Base-by-base conservation (phyloP, 2,888 invertebrate genomes). In the Coleophora deauratella region DNA sequence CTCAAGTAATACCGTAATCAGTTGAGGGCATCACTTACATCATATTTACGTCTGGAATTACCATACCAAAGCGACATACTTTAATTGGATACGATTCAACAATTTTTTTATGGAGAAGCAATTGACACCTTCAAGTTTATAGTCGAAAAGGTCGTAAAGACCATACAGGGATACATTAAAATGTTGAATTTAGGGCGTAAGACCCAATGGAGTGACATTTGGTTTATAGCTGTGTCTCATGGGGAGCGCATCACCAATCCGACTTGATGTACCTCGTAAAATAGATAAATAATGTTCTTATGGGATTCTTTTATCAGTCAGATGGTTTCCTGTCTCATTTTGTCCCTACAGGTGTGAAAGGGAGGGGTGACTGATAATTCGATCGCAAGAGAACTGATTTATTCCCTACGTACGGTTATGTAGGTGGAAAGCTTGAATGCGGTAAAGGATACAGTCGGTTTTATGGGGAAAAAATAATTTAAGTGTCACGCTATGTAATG, bases 101-200 rank as follows among this genome's bases (percentile, higher is more conserved):
- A 21, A 3, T 6, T 38, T 46, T 47, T 47, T 42, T 49, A 42
- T 48, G 45, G 57, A 52, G 49, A 61, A 61, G 65, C 77, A 72
- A 75, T 80, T 81, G 80, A 79, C 80, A 78, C 77, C 75, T 73
- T 55, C 51, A 62, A 70, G 59, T 78, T 80, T 78, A 80, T 69
- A 54, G 62, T 51, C 54, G 21, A 21, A 3, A 21, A 46, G 50
- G 44, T 55, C 57, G 66, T 77, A 76, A 77, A 35, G 9, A 30
- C 15, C 31, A 31, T 40, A n/a, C n/a, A n/a, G n/a, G n/a, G n/a
- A n/a, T 55, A 56, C 67, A 74, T 66, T 77, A 78, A 79, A 71
- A 65, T 60, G 49, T 52, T 59, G 63, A 65, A 71, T 78, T 81
- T 75, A 81, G 67, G 66, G 62, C 56, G 52, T 50, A 50, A 46